Evolutionary conservation across 1,140 invertebrate genomes (phyloP).

Genomic region (Holotrichia oblita): DNA sequence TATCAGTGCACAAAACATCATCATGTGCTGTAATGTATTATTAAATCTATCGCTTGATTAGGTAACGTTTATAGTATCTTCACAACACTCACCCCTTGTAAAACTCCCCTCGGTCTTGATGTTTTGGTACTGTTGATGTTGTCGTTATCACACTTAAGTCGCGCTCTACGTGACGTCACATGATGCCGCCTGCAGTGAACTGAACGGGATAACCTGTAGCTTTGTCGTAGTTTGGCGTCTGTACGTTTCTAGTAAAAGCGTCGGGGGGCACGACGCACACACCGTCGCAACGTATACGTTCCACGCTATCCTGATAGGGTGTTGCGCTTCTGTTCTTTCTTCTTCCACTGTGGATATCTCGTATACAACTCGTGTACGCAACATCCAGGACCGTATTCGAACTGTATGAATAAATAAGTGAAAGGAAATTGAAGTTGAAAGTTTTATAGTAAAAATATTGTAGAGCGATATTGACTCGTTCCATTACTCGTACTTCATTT

Average conservation of each 20-base stretch:
- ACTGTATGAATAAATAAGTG: no score
- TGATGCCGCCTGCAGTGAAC: constrained; percentile 39
- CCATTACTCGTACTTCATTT: no score
- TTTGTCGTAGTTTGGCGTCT: constrained; percentile 26
- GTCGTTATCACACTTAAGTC: constrained; percentile 8
- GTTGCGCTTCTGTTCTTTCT: constrained; percentile 1
- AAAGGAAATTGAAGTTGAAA: no score
- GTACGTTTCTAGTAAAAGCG: constrained; percentile 20
- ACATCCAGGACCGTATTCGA: neutral
- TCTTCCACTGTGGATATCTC: neutral
- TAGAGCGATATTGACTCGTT: no score
- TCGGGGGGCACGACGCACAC: constrained; percentile 17
- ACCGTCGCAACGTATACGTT: neutral
- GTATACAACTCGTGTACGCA: neutral
- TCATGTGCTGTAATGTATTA: no score
- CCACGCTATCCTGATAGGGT: neutral
- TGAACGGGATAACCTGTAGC: constrained; percentile 43
- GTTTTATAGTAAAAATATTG: no score
- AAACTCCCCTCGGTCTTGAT: neutral
- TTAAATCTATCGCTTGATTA: no score
- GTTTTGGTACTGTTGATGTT: neutral
- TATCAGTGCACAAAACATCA: no score
- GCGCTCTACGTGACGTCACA: constrained; percentile 43
- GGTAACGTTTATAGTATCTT: neutral
- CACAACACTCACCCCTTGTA: neutral